A percentile compares a stretch with the other conserved stretches of the same genome.
These are phyloP conservation scores for Andrena haemorrhoa DNA, from an alignment of 2,888 invertebrate genomes.

Conservation along the genomic window DNA sequence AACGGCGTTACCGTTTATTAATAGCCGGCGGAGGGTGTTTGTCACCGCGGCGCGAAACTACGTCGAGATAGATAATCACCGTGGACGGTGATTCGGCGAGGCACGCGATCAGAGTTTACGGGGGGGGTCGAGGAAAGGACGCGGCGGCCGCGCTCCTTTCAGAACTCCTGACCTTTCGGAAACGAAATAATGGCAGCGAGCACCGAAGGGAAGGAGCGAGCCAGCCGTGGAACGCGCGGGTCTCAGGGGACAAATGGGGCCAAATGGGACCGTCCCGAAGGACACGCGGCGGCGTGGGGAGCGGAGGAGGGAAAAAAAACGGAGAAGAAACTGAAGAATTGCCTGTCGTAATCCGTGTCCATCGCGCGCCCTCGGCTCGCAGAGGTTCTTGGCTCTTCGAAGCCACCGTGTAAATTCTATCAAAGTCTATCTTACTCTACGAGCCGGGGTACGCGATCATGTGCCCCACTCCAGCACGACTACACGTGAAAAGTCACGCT, in stretches of 20 bases:
- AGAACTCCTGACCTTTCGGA: conserved; percentile 36
- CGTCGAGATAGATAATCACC: conserved; percentile 45
- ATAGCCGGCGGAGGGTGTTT: not conserved
- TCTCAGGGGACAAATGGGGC: conserved; percentile 51
- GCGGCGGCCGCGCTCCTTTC: conserved; percentile 39
- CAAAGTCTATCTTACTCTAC: conserved; percentile 76
- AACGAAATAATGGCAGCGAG: conserved; percentile 51
- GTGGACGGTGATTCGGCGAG: conserved; percentile 54
- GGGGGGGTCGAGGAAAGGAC: conserved; percentile 16
- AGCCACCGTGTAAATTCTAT: conserved; percentile 76
- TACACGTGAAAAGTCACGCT: conserved; percentile 82
- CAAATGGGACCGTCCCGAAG: conserved; percentile 45
- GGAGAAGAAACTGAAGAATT: conserved; percentile 58
- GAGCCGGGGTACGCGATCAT: conserved; percentile 65
- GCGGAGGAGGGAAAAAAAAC: not conserved
- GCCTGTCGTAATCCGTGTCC: conserved; percentile 68
- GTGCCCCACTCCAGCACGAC: conserved; percentile 71
- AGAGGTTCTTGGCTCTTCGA: conserved; percentile 64
- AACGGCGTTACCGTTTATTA: not conserved
- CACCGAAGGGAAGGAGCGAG: conserved; percentile 13
- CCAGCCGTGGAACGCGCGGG: conserved; percentile 12
- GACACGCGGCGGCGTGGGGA: conserved; percentile 13
- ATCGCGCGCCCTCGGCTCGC: conserved; percentile 55
- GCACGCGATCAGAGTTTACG: conserved; percentile 25
- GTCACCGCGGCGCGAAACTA: conserved; percentile 9